These are phyloP conservation scores for Nomada ferruginata DNA, from an alignment of 2,888 invertebrate species.

Conservation along the genomic window DNA sequence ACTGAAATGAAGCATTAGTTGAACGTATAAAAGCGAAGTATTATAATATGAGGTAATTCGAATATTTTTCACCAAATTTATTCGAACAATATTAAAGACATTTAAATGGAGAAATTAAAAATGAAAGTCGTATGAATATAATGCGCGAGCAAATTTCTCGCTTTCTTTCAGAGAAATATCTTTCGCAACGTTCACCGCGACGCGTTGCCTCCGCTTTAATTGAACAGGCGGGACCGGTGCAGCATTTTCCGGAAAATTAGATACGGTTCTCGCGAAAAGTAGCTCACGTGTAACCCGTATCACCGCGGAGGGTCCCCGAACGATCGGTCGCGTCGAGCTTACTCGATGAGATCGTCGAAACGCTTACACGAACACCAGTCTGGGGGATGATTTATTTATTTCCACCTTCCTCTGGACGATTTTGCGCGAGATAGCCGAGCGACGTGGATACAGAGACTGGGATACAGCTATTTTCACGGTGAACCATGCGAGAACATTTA, in stretches of 20 bases:
- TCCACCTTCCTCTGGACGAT: neutral
- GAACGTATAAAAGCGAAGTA: too few species aligned
- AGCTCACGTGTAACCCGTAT: slow-evolving; percentile 47
- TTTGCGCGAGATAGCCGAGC: neutral
- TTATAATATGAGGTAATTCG: too few species aligned
- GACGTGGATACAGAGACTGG: neutral
- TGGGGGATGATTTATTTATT: slow-evolving; percentile 10
- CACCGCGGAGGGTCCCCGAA: slow-evolving; percentile 38
- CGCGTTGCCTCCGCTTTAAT: slow-evolving; percentile 44
- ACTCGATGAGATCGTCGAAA: slow-evolving; percentile 20
- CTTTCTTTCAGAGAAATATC: neutral
- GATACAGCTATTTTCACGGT: neutral
- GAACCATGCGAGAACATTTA: neutral
- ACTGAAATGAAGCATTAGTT: too few species aligned
- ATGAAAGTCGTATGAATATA: too few species aligned
- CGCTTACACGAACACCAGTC: neutral
- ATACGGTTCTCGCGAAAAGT: slow-evolving; percentile 40
- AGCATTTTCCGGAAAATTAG: slow-evolving; percentile 56
- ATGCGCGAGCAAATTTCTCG: neutral
- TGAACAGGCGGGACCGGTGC: slow-evolving; percentile 22
- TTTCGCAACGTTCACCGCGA: neutral
- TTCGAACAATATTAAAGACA: too few species aligned
- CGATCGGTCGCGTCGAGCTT: slow-evolving; percentile 29
- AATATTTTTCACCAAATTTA: too few species aligned
- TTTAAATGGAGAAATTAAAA: too few species aligned